These are phyloP conservation scores for Lateolabrax maculatus DNA, from an alignment of 2,797 vertebrate species.

Conservation along the genomic window DNA sequence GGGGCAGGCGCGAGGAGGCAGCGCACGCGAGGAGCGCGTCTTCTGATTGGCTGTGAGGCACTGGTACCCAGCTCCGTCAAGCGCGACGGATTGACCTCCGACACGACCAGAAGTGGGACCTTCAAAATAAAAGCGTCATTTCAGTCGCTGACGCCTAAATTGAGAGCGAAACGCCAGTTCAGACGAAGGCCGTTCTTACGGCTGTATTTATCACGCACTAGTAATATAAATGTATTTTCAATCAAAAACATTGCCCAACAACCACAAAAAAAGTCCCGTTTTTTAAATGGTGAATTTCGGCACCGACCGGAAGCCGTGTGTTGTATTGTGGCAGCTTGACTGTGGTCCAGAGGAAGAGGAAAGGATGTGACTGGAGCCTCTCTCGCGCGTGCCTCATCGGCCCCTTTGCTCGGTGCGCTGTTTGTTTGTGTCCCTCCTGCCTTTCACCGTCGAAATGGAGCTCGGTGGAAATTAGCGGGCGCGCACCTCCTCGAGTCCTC, in stretches of 20 bases:
- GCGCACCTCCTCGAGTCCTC: constrained; percentile 6
- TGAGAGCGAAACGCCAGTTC: fast-evolving
- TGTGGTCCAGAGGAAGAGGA: constrained; percentile 57
- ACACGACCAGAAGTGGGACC: fast-evolving
- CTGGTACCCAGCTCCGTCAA: constrained; percentile 56
- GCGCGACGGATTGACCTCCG: fast-evolving
- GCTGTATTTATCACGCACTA: fast-evolving
- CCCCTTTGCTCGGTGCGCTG: constrained; percentile 19
- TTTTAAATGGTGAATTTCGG: not conserved
- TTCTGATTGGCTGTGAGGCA: constrained; percentile 60
- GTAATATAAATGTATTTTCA: fast-evolving
- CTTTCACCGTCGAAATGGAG: constrained; percentile 54
- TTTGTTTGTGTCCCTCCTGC: constrained; percentile 34
- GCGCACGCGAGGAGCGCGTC: constrained; percentile 29
- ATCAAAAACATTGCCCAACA: fast-evolving
- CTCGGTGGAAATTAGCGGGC: constrained; percentile 48
- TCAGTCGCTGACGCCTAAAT: fast-evolving
- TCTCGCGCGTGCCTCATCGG: constrained; percentile 40
- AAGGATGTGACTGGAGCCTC: constrained; percentile 68
- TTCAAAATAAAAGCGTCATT: constrained; percentile 49
- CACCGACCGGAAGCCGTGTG: not conserved
- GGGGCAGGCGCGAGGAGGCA: constrained; percentile 24
- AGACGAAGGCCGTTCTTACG: fast-evolving
- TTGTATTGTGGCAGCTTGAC: constrained; percentile 8
- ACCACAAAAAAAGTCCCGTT: fast-evolving